Evolutionary conservation across 2,888 invertebrate species (phyloP), one percentile per base, ranked within the genome.

Genomic region (Sphinx pinastri): DNA sequence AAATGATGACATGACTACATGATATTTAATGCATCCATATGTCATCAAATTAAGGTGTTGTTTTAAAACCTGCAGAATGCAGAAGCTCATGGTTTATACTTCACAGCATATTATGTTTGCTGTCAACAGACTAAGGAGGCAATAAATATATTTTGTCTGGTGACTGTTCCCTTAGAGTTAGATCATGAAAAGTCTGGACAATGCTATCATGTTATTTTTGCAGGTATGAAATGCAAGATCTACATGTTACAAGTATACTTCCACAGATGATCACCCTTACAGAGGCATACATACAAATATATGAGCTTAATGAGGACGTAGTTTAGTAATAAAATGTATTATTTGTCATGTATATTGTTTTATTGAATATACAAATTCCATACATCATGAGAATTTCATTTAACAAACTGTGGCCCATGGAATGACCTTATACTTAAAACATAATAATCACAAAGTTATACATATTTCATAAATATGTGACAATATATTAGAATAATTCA

Each of bases 251-350:
- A 10, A 99, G 99, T 89, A 99, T 99, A 83, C 94, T 99, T 71
- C 99, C 99, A 6, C 99, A 99, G 92, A 99, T 99, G 99, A 99
- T 99, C 73, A 99, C 99, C 0, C 95, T 99, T 25, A 99, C 99
- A 1, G 99, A 99, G 93, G 98, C 99, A 5, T 99, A 99, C 87
- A 99, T 99, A 85, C 99, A 99, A 90, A 96, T 97, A 80, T 96
- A 96, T 91, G 96, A 96, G 88, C 85, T 94, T 69, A 94, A 94
- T 73, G 90, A 92, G 85, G 94, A 94, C 83, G 92, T 83, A 88
- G 73, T 69, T 69, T 68, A 71, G 58, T 75, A 84, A 85, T 82
- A 84, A 84, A 82, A 79, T 63, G 25, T 51, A 49, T 11, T 60
- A 70, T 57, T 63, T 71, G 75, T 73, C 70, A 54, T 59, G 59